These are phyloP conservation scores for Apaloderma vittatum DNA, from an alignment of 2,113 vertebrate genomes.

Conservation along the genomic window DNA sequence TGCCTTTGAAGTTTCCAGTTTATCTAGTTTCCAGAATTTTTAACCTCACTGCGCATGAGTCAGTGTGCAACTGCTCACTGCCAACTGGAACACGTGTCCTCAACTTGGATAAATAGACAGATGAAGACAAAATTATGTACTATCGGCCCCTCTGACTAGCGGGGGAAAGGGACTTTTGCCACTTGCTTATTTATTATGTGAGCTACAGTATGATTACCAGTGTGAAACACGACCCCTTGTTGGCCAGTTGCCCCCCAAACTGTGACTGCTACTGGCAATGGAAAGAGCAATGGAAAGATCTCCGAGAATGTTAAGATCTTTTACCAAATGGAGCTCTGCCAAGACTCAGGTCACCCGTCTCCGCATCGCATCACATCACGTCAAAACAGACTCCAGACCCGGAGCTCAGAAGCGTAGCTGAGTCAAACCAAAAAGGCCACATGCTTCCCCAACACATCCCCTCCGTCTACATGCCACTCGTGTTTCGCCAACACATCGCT, in stretches of 20 bases:
- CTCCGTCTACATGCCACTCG: conserved; percentile 22
- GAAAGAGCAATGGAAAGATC: conserved; percentile 82
- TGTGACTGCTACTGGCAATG: conserved; percentile 74
- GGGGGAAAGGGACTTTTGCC: conserved; percentile 37
- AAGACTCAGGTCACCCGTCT: conserved; percentile 69
- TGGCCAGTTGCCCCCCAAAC: conserved; percentile 71
- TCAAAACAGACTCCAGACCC: conserved; percentile 67
- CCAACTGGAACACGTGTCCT: conserved; percentile 31
- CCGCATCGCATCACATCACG: conserved; percentile 62
- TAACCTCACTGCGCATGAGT: conserved; percentile 7
- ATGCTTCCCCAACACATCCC: background rate
- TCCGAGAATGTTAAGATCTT: conserved; percentile 75
- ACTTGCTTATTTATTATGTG: conserved; percentile 69
- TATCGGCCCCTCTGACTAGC: conserved; percentile 25
- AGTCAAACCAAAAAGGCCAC: conserved; percentile 50
- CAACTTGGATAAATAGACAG: conserved; percentile 33
- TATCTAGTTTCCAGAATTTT: conserved; percentile 39
- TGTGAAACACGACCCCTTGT: conserved; percentile 70
- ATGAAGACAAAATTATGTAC: conserved; percentile 54
- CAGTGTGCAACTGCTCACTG: background rate
- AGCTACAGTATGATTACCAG: conserved; percentile 73
- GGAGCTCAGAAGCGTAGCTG: conserved; percentile 29
- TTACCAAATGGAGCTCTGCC: conserved; percentile 75
- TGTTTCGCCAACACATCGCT: background rate
- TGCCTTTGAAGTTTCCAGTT: conserved; percentile 61